Evolutionary conservation across 2,113 vertebrate species (phyloP), one percentile per base, ranked within the genome.

Genomic region (Rhinopithecus roxellana): DNA sequence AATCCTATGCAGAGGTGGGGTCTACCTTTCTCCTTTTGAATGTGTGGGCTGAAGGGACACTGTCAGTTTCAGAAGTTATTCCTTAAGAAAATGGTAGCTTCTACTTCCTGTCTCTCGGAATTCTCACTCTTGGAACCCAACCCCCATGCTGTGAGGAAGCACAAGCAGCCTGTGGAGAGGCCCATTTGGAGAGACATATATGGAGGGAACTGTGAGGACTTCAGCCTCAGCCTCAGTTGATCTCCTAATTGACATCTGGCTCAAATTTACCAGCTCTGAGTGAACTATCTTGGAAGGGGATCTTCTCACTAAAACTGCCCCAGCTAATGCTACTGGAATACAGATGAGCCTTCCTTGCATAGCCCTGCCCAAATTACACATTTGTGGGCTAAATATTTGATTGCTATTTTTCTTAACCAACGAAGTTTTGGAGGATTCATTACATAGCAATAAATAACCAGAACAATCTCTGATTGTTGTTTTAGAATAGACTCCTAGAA

Each of bases 401-500:
- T 59, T 69, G 6, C 45, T 85, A 3, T 40, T 91, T 35, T 72
- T 96, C 64, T 93, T 75, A 81, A 89, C 43, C 40, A 84, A 50
- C 8, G 80, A 83, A 45, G 18, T 85, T 78, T 90, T 93, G 23
- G 59, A 82, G 74, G n/a, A 55, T 80, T 69, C 90, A 20, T 96
- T 82, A 38, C 10, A 67, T 2, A 61, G 27, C 67, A 78, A 55
- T 85, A 88, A 80, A 93, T 78, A 87, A 52, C 32, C 6, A 52
- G 38, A 72, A 75, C 6, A 52, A 45, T 69, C 91, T 93, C 43
- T 77, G 6, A 32, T 74, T 55, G 4, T 79, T 48, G 17, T 89
- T 40, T 93, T 89, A 89, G 14, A 84, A 30, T 57, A 93, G 22
- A 89, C 43, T 43, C 38, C 82, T 93, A 72, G n/a, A 61, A 92